phyloP scores from a whole-genome alignment of 2,797 vertebrate species.

The Tarsius wallacei region DNA sequence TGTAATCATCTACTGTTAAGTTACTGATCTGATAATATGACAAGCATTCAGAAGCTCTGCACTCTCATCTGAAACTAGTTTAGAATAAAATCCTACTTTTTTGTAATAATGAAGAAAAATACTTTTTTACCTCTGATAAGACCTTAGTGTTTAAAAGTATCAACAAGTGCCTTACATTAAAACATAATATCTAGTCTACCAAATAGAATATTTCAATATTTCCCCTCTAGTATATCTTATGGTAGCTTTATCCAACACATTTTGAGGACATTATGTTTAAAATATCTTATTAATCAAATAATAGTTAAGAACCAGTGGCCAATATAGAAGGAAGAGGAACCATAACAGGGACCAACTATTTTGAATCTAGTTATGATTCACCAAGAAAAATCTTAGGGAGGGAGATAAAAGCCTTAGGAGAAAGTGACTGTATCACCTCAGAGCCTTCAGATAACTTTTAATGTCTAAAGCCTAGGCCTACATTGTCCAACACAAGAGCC shows the following conservation, averaged over 20 bases:
- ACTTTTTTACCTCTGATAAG: constrained; percentile 27
- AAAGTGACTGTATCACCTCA: neutral
- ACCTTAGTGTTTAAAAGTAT: constrained; percentile 41
- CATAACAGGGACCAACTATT: neutral
- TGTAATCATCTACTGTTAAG: constrained; percentile 22
- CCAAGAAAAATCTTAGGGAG: neutral
- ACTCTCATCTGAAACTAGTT: constrained; percentile 62
- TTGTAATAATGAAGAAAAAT: constrained; percentile 57
- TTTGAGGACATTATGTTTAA: neutral
- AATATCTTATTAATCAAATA: constrained; percentile 35
- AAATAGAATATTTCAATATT: neutral
- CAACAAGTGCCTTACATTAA: neutral
- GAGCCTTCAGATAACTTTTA: neutral
- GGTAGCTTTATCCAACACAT: neutral
- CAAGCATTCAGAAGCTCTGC: constrained; percentile 55
- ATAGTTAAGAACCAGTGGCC: neutral
- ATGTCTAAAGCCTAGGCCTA: neutral
- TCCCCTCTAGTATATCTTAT: neutral
- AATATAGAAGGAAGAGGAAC: neutral
- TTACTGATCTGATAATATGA: neutral
- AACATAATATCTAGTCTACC: neutral
- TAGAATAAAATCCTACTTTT: constrained; percentile 47
- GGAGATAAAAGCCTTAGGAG: neutral
- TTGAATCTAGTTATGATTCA: neutral
- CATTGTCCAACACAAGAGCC: neutral